These are phyloP conservation scores for Coptodon rendalli DNA, from an alignment of 2,113 vertebrate species.

Conservation along the genomic window DNA sequence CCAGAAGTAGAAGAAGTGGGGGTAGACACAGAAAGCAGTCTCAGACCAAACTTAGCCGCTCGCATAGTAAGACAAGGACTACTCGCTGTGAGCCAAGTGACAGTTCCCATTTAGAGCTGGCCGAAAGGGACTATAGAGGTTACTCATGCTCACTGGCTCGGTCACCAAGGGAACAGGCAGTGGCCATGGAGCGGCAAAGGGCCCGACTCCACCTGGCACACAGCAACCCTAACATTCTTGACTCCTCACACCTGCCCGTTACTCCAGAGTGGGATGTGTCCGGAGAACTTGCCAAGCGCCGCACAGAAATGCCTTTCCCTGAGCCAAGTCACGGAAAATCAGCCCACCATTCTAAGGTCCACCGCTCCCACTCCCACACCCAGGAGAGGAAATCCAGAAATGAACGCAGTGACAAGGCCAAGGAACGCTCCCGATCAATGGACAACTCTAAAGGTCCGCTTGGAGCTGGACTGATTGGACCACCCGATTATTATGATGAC, in stretches of 20 bases:
- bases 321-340: constrained; percentile 92
- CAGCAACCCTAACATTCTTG: constrained; percentile 86
- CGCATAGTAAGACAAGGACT: constrained; percentile 90
- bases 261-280: constrained; percentile 98
- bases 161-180: constrained; percentile 86
- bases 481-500: constrained; percentile 86
- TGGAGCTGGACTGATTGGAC: constrained; percentile 79
- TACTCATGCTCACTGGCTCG: constrained; percentile 81
- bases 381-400: constrained; percentile 93
- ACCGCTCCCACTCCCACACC: constrained; percentile 97
- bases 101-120: constrained; percentile 83
- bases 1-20: constrained; percentile 86
- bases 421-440: constrained; percentile 96
- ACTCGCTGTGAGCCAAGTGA: constrained; percentile 91
- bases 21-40: constrained; percentile 84
- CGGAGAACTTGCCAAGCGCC: constrained; percentile 91
- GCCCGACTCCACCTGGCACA: constrained; percentile 89
- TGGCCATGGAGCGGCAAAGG: constrained; percentile 85
- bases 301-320: constrained; percentile 97
- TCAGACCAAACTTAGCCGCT: constrained; percentile 85
- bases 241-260: constrained; percentile 89
- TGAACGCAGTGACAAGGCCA: constrained; percentile 93
- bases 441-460: constrained; percentile 94
- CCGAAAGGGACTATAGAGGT: constrained; percentile 86
- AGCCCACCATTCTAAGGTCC: constrained; percentile 85